Evolutionary conservation across 2,888 invertebrate genomes (phyloP), one percentile per base, ranked within the genome.

Genomic region (Philhelius pedissequus): DNA sequence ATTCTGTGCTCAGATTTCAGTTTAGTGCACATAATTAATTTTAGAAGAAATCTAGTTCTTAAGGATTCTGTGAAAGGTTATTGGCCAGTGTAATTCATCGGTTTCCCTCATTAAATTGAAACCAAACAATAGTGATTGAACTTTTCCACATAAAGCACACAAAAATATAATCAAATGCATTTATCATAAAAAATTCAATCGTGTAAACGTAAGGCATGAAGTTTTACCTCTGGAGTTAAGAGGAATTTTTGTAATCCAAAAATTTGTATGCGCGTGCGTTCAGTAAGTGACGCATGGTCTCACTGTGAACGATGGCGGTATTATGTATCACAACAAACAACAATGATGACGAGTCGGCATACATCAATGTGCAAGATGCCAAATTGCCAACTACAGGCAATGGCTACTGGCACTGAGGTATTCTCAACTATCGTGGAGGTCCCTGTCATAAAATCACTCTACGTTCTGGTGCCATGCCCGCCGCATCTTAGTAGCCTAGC

Each of bases 371-470:
- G 52, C 43, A 73, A 35, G 56, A 68, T 68, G 56, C 45, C 62
- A 62, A 62, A 43, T 68, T 60, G 68, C 60, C 68, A 73, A 66
- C 70, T 68, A 58, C 50, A 43, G 62, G 40, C 25, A 64, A 38
- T 50, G 69, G 32, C 11, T 62, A 45, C 48, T 20, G 56, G 35
- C 76, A 22, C 35, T 66, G 56, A 50, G 50, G 35, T 50, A 76
- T 68, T 60, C 66, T 70, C 54, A 70, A 68, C 86, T 78, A 79
- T 86, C 87, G 76, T 66, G 87, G 86, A 87, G 87, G 87, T 87
- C 87, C 86, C 80, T 87, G 86, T 87, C 87, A 87, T 87, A 82
- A 86, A 83, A 86, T 86, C 87, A 87, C 87, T 87, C 86, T 80
- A 62, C 79, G 73, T 54, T 45, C 38, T 83, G 79, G 74, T 83